phyloP scores from a whole-genome alignment of 2,888 invertebrate species.

The Dolichomitus sp. region DNA sequence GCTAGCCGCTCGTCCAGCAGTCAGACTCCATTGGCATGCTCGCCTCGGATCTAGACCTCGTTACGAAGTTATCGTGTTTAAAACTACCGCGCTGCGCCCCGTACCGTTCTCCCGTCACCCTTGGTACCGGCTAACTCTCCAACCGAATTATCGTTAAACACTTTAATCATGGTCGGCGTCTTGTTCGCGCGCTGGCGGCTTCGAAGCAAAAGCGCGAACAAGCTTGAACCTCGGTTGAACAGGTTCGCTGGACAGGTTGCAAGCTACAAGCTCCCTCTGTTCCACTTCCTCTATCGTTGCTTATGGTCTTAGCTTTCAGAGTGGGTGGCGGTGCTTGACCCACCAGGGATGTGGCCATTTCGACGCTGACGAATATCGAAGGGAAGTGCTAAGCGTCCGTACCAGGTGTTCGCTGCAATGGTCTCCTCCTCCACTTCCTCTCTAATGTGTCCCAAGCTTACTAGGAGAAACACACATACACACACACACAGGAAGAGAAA shows the following conservation, averaged over 20 bases:
- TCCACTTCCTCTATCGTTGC: conserved; percentile 22
- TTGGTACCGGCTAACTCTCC: conserved; percentile 38
- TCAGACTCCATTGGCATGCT: not conserved
- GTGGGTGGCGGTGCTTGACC: conserved; percentile 29
- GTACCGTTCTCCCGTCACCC: conserved; percentile 27
- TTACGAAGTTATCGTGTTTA: conserved; percentile 62
- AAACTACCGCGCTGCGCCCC: conserved; percentile 43
- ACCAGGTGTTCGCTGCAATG: conserved; percentile 21
- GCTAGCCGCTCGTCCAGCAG: conserved; percentile 15
- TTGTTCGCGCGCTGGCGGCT: conserved; percentile 26
- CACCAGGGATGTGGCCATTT: conserved; percentile 14
- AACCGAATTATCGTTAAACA: conserved; percentile 64
- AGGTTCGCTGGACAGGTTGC: not conserved
- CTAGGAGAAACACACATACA: not conserved
- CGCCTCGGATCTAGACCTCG: conserved; percentile 38
- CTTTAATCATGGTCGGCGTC: conserved; percentile 58
- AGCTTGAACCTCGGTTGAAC: conserved; percentile 20
- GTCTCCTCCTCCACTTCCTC: not conserved
- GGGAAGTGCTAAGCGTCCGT: conserved; percentile 31
- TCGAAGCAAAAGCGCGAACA: conserved; percentile 28
- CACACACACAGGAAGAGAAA: not conserved
- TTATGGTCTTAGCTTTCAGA: conserved; percentile 40
- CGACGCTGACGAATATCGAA: conserved; percentile 46
- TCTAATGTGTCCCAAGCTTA: not conserved
- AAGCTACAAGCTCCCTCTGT: conserved; percentile 5